A percentile compares a stretch with the other conserved stretches of the same genome.
Evolutionary conservation across 2,888 invertebrate genomes (phyloP).

Genomic region (Fragum fragum): DNA sequence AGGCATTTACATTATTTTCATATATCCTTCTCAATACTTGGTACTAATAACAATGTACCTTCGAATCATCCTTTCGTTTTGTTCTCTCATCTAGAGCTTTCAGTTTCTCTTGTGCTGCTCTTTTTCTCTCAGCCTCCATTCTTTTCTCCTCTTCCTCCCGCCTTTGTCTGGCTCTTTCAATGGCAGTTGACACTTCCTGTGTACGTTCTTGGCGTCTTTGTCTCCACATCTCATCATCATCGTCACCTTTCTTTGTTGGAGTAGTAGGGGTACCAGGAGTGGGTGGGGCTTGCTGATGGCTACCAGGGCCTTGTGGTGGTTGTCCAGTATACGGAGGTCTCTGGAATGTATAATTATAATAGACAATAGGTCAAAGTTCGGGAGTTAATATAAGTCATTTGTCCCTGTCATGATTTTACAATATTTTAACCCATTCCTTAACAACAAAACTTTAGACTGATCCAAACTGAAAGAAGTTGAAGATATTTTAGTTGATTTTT

Average conservation of each 20-base stretch:
- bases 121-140: conserved; percentile 86
- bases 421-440: too few relatives aligned
- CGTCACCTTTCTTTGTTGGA: conserved; percentile 81
- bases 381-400: too few relatives aligned
- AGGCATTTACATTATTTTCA: too few relatives aligned
- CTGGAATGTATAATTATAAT: conserved; percentile 13
- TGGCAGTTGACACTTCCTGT: conserved; percentile 89
- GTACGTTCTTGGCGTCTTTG: conserved; percentile 90
- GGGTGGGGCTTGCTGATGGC: conserved; percentile 9
- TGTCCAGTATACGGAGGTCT: conserved; percentile 46
- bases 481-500: too few relatives aligned
- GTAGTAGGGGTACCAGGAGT: conserved; percentile 35
- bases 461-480: too few relatives aligned
- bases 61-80: conserved; percentile 87
- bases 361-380: too few relatives aligned
- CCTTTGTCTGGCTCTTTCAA: conserved; percentile 93
- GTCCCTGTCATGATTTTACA: too few relatives aligned
- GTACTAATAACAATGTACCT: too few relatives aligned
- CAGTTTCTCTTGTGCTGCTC: conserved; percentile 90
- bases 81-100: conserved; percentile 90
- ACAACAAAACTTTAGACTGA: too few relatives aligned
- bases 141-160: conserved; percentile 95
- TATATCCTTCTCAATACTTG: too few relatives aligned
- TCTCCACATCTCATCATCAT: conserved; percentile 91
- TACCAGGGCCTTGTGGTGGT: conserved; percentile 30